Base-by-base conservation (phyloP, 2,888 invertebrate genomes). In the Nineta flava region DNA sequence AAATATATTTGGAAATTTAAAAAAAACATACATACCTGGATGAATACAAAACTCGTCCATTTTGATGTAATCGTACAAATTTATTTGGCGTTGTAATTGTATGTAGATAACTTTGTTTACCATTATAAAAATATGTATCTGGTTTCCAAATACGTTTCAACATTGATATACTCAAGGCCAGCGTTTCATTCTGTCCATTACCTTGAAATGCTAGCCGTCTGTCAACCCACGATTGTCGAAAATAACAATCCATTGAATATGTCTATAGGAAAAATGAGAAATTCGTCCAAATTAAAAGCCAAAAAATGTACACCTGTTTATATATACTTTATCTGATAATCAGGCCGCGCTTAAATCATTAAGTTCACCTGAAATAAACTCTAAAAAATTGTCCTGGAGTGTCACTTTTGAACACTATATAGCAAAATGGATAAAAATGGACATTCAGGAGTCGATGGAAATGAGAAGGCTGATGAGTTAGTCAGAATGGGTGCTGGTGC, bases 161-260 rank as follows among this genome's bases (percentile, higher is more conserved):
- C 79, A 87, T 85, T 51, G 83, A 82, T 59, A 86, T 83, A 60
- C 83, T 83, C 54, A 87, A 70, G 1, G 85, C 83, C 52, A 87
- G 69, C 32, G 80, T 80, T 55, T 79, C 77, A 49, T 74, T 73
- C 4, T 60, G 57, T 17, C 19, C 44, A 21, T 44, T 44, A 46
- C 72, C 71, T 50, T 69, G 63, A 64, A 85, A 86, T n/a, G 81
- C 79, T 53, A 88, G 71, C 32, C 87, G 74, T 52, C 75, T 73
- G 66, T 88, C 88, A 52, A 81, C 76, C 88, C 88, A 88, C 16
- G 81, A 79, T 64, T 88, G 87, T 1, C 87, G 82, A 68, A 88
- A 88, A 66, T 88, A 88, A 63, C 87, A 87, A 65, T 88, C 87
- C 81, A 88, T 84, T 13, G 86, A 83, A 65, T 84, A 88, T 7